phyloP scores from a whole-genome alignment of 2,888 invertebrate species.

The Monopis laevigella region DNA sequence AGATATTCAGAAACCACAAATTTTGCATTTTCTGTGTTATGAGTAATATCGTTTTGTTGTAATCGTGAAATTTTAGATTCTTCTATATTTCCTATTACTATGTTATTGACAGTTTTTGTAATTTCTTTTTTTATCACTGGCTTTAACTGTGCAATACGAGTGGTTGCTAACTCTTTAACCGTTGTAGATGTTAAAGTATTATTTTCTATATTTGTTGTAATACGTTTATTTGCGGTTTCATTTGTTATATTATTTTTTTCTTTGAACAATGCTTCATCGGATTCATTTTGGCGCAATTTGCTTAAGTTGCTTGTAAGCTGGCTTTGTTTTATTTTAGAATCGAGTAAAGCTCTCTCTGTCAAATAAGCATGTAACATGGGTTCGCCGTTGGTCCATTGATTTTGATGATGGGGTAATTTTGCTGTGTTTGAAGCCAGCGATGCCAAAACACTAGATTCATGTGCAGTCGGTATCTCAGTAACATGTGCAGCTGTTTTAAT shows the following conservation, averaged over 20 bases:
- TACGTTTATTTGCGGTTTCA: constrained; percentile 19
- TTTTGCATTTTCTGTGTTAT: constrained; percentile 65
- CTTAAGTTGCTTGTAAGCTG: constrained; percentile 52
- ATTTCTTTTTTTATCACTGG: not conserved
- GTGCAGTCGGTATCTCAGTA: constrained; percentile 69
- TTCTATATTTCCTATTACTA: not conserved
- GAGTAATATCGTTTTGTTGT: constrained; percentile 21
- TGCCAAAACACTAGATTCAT: constrained; percentile 70
- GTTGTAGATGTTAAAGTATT: not conserved
- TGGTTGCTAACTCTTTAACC: not conserved
- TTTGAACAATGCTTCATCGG: constrained; percentile 9
- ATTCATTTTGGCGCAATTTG: constrained; percentile 44
- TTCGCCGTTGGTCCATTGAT: constrained; percentile 68
- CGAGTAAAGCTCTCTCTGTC: constrained; percentile 75
- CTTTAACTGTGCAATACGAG: not conserved
- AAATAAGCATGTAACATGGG: constrained; percentile 77
- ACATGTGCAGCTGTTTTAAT: constrained; percentile 32
- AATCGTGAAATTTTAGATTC: not conserved
- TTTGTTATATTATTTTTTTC: constrained; percentile 28
- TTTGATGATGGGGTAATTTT: constrained; percentile 64
- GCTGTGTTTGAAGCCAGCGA: constrained; percentile 72
- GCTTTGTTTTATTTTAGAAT: constrained; percentile 76
- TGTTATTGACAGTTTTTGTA: not conserved
- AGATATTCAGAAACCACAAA: constrained; percentile 73
- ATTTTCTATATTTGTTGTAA: constrained; percentile 3